Conservation (phyloP, 1,140 invertebrate species). For the Ostrea denselamellosa region DNA sequence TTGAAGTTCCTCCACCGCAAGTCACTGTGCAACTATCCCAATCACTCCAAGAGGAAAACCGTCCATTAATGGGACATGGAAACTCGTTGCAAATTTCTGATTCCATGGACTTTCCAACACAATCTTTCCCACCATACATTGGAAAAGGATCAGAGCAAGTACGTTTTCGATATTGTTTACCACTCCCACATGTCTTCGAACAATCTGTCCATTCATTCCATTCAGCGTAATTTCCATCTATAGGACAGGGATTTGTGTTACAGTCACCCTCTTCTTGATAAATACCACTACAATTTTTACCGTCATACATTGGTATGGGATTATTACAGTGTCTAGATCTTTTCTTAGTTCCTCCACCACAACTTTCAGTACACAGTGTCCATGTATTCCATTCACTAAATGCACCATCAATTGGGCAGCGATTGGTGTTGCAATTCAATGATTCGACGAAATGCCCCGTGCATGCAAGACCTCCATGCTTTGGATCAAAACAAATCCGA, state of each 20-base stretch:
- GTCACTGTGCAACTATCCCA: slow-evolving; percentile 93
- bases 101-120: slow-evolving; percentile 14
- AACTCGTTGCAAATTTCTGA: neutral
- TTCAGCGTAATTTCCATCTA: slow-evolving; percentile 30
- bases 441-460: slow-evolving; percentile 48
- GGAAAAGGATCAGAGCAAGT: slow-evolving; percentile 32
- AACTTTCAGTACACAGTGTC: slow-evolving; percentile 68
- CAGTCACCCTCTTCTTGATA: neutral
- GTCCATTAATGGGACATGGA: slow-evolving; percentile 42
- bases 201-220: slow-evolving; percentile 41
- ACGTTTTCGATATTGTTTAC: neutral
- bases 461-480: slow-evolving; percentile 63
- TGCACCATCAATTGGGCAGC: neutral
- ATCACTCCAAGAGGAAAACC: slow-evolving; percentile 78
- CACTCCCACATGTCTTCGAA: slow-evolving; percentile 24
- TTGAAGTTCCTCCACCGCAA: slow-evolving; percentile 91
- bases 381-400: neutral
- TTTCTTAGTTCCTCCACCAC: slow-evolving; percentile 71
- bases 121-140: slow-evolving; percentile 34
- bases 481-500: slow-evolving; percentile 65
- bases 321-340: slow-evolving; percentile 71
- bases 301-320: slow-evolving; percentile 69
- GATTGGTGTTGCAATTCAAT: neutral
- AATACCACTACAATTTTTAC: slow-evolving; percentile 62
- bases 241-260: neutral